Evolutionary conservation across 2,113 vertebrate genomes (phyloP).

Genomic region (Oryzias javanicus): DNA sequence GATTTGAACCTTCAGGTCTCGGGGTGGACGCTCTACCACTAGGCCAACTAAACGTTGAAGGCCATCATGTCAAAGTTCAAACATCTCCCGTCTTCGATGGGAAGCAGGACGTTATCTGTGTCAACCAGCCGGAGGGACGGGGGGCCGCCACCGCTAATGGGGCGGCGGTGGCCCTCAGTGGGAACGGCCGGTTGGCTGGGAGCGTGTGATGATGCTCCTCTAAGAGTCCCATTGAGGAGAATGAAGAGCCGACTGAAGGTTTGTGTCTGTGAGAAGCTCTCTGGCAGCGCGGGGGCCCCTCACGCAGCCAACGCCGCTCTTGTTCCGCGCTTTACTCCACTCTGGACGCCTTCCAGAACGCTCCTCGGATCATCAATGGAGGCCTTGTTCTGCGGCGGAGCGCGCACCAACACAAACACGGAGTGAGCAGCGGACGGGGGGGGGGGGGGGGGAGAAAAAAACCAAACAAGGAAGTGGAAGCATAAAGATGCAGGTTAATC

Average conservation of each 20-base stretch:
- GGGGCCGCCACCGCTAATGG: conserved; percentile 30
- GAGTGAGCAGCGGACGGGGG: not conserved
- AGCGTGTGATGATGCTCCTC: conserved; percentile 39
- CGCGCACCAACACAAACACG: not conserved
- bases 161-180: conserved; percentile 35
- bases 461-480: not conserved
- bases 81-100: conserved; percentile 13
- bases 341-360: conserved; percentile 48
- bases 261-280: conserved; percentile 47
- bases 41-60: too few species aligned
- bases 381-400: conserved; percentile 49
- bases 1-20: too few species aligned
- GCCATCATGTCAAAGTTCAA: not conserved
- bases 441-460: too few species aligned
- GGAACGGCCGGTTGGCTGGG: conserved; percentile 54
- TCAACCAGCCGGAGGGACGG: conserved; percentile 32
- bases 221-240: conserved; percentile 43
- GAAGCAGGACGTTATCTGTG: conserved; percentile 41
- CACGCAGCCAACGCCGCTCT: conserved; percentile 27
- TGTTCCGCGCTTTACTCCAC: conserved; percentile 22
- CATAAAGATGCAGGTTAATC: not conserved
- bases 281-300: conserved; percentile 21
- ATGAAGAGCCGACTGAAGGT: conserved; percentile 56
- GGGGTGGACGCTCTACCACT: too few species aligned
- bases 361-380: conserved; percentile 46